These are phyloP conservation scores for Picus viridis DNA, from an alignment of 2,797 vertebrate species.

Conservation along the genomic window DNA sequence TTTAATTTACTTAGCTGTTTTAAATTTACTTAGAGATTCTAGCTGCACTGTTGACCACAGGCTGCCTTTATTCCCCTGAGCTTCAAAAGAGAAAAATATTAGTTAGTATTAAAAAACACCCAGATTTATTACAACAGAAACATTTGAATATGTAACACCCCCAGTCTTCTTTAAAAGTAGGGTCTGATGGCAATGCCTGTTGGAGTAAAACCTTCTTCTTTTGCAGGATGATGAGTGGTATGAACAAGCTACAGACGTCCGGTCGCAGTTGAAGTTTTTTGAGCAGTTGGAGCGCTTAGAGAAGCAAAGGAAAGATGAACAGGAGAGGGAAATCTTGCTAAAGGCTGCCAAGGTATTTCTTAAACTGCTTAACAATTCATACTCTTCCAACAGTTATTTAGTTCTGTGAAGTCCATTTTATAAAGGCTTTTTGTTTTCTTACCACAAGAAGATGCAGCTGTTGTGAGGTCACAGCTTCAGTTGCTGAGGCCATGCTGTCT, in stretches of 20 bases:
- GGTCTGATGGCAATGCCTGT: not conserved
- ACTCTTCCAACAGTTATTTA: not conserved
- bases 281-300: conserved; percentile 90
- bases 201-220: not conserved
- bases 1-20: not conserved
- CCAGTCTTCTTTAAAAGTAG: not conserved
- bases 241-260: conserved; percentile 86
- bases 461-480: not conserved
- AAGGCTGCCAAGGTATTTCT: conserved; percentile 87
- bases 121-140: not conserved
- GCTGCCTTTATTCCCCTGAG: not conserved
- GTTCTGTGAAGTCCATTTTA: not conserved
- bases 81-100: not conserved
- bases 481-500: accelerated
- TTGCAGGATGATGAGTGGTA: conserved; percentile 86
- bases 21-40: not conserved
- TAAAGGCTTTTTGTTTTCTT: not conserved
- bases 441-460: not conserved
- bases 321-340: conserved; percentile 89
- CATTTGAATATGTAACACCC: not conserved
- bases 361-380: not conserved
- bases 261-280: conserved; percentile 89
- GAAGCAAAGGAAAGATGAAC: conserved; percentile 91
- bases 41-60: not conserved
- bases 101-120: not conserved